Evolutionary conservation across 2,113 vertebrate species (phyloP).

Genomic region (Xiphophorus couchianus): DNA sequence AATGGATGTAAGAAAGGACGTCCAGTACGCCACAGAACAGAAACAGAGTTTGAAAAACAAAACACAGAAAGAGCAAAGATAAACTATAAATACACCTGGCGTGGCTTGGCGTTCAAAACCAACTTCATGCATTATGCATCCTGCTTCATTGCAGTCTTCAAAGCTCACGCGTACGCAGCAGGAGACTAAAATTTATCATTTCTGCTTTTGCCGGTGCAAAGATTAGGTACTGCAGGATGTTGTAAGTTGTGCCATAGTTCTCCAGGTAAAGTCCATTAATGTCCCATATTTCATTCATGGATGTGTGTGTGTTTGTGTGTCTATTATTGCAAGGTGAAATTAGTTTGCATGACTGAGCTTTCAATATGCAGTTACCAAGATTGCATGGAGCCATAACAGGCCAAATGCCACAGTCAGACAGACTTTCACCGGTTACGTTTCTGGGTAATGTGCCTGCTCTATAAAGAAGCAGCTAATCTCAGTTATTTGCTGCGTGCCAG

Average conservation of each 20-base stretch:
- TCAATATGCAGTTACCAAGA: slow-evolving; percentile 11
- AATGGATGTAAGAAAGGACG: slow-evolving; percentile 19
- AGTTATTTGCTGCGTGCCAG: neutral
- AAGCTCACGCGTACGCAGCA: slow-evolving; percentile 46
- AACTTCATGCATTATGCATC: slow-evolving; percentile 68
- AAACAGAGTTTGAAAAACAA: slow-evolving; percentile 1
- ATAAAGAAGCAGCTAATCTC: neutral
- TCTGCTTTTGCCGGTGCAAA: slow-evolving; percentile 34
- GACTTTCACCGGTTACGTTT: slow-evolving; percentile 20
- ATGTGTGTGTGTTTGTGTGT: neutral
- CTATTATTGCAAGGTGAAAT: slow-evolving; percentile 35
- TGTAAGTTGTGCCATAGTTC: slow-evolving; percentile 29
- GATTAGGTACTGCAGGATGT: slow-evolving; percentile 40
- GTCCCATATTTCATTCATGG: slow-evolving; percentile 35
- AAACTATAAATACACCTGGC: slow-evolving; percentile 54
- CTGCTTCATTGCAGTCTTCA: slow-evolving; percentile 61
- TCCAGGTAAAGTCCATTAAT: slow-evolving; percentile 33
- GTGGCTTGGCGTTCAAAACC: slow-evolving; percentile 38
- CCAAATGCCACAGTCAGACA: slow-evolving; percentile 16
- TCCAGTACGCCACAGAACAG: slow-evolving; percentile 12
- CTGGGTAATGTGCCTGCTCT: neutral
- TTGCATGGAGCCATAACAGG: neutral
- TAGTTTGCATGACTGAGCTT: slow-evolving; percentile 25
- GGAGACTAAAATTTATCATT: slow-evolving; percentile 58
- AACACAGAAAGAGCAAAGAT: slow-evolving; percentile 20